Evolutionary conservation across 2,888 invertebrate species (phyloP).

Genomic region (Melipona beecheii): DNA sequence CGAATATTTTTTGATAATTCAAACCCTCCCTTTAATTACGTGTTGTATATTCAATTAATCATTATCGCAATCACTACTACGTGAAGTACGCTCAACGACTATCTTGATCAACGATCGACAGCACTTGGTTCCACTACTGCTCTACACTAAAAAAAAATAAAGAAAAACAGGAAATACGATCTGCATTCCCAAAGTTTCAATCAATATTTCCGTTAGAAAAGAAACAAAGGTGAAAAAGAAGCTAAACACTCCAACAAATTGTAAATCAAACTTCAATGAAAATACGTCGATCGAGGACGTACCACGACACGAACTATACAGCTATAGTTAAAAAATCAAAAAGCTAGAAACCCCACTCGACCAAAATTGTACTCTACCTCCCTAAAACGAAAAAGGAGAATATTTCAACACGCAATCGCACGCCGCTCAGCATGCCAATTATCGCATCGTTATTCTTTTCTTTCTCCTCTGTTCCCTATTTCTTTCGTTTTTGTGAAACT

Average conservation of each 20-base stretch:
- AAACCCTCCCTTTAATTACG: too few species aligned
- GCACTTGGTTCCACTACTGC: conserved; percentile 18
- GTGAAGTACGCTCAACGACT: not conserved
- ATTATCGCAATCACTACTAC: not conserved
- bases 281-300: not conserved
- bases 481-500: conserved; percentile 21
- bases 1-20: too few species aligned
- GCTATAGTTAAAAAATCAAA: not conserved
- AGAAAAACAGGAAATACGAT: too few species aligned
- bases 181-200: too few species aligned
- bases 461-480: not conserved
- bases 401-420: conserved; percentile 47
- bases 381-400: not conserved
- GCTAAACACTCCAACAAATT: not conserved
- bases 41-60: not conserved
- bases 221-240: too few species aligned
- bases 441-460: not conserved
- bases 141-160: not conserved
- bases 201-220: too few species aligned
- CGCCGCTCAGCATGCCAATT: conserved; percentile 51
- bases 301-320: too few species aligned
- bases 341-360: not conserved
- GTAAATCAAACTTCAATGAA: not conserved
- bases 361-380: not conserved
- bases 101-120: conserved; percentile 15